Conservation (phyloP, 1,140 invertebrate species). For the Bombus cullumanus region DNA sequence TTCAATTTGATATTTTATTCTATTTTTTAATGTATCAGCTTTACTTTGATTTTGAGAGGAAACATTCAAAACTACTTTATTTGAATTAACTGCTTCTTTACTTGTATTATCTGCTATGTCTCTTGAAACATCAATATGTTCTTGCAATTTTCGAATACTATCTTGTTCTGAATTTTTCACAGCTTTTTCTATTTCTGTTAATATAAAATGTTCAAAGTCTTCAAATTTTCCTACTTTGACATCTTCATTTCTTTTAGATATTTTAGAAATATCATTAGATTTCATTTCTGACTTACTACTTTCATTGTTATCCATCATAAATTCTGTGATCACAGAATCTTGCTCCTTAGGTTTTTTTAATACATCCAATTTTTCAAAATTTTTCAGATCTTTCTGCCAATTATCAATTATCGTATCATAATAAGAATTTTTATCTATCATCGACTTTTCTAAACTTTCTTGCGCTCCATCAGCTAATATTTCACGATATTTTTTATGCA, state of each 20-base stretch:
- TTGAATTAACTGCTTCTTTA: slow-evolving; percentile 36
- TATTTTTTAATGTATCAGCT: slow-evolving; percentile 28
- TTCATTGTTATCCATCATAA: slow-evolving; percentile 47
- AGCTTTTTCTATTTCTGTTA: slow-evolving; percentile 67
- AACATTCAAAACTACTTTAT: slow-evolving; percentile 38
- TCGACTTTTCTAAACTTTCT: slow-evolving; percentile 45
- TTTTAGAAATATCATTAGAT: slow-evolving; percentile 27
- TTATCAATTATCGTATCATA: slow-evolving; percentile 49
- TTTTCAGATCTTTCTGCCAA: slow-evolving; percentile 37
- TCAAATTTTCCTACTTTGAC: slow-evolving; percentile 44
- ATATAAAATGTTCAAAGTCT: slow-evolving; percentile 67
- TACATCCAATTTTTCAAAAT: slow-evolving; percentile 39
- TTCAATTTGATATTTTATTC: slow-evolving; percentile 38
- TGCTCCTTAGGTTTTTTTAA: slow-evolving; percentile 43
- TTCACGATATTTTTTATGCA: slow-evolving; percentile 50
- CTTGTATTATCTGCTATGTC: slow-evolving; percentile 21
- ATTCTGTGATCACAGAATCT: slow-evolving; percentile 48
- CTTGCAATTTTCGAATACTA: slow-evolving; percentile 47
- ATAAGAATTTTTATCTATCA: slow-evolving; percentile 45
- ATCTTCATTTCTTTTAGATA: slow-evolving; percentile 47
- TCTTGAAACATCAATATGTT: slow-evolving; percentile 38
- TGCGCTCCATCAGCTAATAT: slow-evolving; percentile 47
- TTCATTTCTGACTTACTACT: slow-evolving; percentile 35
- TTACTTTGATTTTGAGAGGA: slow-evolving; percentile 49
- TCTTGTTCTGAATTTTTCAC: slow-evolving; percentile 53